A percentile compares a stretch with the other conserved stretches of the same genome.
phyloP scores from a whole-genome alignment of 2,797 vertebrate genomes.

The Sebastolobus alascanus region DNA sequence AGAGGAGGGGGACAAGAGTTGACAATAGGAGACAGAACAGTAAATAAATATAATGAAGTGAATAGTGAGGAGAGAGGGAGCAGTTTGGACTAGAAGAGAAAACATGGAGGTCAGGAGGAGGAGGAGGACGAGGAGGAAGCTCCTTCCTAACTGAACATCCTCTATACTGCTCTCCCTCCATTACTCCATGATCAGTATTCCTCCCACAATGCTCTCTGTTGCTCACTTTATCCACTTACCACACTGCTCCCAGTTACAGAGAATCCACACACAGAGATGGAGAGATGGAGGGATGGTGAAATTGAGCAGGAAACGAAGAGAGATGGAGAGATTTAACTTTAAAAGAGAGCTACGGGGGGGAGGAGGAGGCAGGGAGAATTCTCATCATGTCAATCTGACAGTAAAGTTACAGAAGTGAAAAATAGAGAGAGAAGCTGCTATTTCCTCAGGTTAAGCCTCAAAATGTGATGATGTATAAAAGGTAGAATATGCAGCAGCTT shows the following conservation, averaged over 20 bases:
- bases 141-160: no score
- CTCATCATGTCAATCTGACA: background rate
- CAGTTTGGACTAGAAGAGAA: no score
- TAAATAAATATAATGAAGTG: no score
- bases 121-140: no score
- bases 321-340: background rate
- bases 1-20: background rate
- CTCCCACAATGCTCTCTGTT: constrained; percentile 43
- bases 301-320: background rate
- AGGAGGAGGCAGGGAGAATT: background rate
- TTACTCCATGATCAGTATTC: constrained; percentile 28
- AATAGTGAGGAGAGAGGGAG: no score
- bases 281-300: background rate
- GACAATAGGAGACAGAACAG: background rate
- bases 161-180: background rate
- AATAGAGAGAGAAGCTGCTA: background rate
- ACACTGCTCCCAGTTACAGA: background rate
- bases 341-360: background rate
- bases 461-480: no score
- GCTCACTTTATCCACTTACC: constrained; percentile 32
- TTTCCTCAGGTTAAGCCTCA: background rate
- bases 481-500: no score
- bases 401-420: background rate
- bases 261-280: background rate
- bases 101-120: no score